Conservation (phyloP, 37 sponge, comb jelly and placozoan genomes). For the Beroe forskalii region DNA sequence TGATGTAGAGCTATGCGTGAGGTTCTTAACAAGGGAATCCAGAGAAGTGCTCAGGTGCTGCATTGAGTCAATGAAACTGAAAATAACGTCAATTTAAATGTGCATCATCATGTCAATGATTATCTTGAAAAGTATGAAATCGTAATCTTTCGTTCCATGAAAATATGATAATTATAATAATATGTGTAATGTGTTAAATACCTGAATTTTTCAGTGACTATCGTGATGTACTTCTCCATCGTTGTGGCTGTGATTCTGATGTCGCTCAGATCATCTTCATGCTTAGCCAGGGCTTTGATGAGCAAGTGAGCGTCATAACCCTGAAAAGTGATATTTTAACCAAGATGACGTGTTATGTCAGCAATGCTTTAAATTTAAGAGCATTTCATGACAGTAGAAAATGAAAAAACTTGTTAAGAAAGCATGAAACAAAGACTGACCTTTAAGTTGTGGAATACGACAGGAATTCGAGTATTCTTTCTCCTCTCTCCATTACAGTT, state of each 20-base stretch:
- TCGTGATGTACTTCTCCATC: constrained; percentile 22
- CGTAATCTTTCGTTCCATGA: no score
- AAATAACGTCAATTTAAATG: no score
- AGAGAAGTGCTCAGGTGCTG: constrained; percentile 37
- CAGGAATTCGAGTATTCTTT: background rate
- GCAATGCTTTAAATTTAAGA: no score
- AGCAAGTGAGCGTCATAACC: constrained; percentile 40
- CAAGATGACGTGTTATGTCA: no score
- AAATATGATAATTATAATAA: no score
- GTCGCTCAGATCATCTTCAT: constrained; percentile 14
- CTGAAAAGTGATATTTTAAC: no score
- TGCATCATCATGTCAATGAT: no score
- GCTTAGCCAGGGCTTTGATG: constrained; percentile 31
- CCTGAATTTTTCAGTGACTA: constrained; percentile 24
- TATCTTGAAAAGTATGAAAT: no score
- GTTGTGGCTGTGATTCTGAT: constrained; percentile 15
- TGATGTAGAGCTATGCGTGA: background rate
- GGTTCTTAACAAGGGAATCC: constrained; percentile 13
- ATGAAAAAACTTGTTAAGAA: no score
- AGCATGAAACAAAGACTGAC: no score
- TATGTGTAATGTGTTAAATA: no score
- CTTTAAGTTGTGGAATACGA: constrained; percentile 56
- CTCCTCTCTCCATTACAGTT: background rate
- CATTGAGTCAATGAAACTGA: constrained; percentile 22
- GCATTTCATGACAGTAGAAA: no score